Percentiles rank a stretch among this genome's conserved stretches.
Conservation (phyloP, 2,797 vertebrate genomes). For the Mionectes olivaceus region DNA sequence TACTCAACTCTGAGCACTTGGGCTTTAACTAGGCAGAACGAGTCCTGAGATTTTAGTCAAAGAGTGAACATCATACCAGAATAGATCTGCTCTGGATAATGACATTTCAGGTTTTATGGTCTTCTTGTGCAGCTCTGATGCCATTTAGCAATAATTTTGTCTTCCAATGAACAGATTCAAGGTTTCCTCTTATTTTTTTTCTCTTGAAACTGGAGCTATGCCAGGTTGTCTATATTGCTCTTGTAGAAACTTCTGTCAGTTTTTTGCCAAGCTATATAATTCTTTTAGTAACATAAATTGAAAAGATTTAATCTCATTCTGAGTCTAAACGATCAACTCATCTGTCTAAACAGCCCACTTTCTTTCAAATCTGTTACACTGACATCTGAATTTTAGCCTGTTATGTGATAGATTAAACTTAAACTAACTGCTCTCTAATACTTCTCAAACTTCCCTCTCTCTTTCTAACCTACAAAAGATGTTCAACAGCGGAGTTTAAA, state of each 20-base stretch:
- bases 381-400: not conserved
- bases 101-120: not conserved
- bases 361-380: not conserved
- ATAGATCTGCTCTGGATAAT: not conserved
- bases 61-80: not conserved
- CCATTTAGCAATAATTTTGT: not conserved
- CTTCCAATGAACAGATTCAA: not conserved
- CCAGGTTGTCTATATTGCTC: not conserved
- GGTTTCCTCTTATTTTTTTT: not conserved
- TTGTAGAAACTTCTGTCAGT: not conserved
- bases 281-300: not conserved
- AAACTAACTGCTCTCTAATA: not conserved
- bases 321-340: not conserved
- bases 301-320: not conserved
- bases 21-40: not conserved
- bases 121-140: not conserved
- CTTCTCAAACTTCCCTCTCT: not conserved
- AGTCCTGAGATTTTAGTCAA: not conserved
- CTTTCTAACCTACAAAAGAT: not conserved
- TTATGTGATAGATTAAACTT: not conserved
- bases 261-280: conserved; percentile 29
- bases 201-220: not conserved
- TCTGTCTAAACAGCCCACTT: not conserved
- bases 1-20: not conserved
- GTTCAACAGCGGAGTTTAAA: not conserved